Evolutionary conservation across 2,113 vertebrate genomes (phyloP), one percentile per base, ranked within the genome.

Genomic region (Plestiodon gilberti): DNA sequence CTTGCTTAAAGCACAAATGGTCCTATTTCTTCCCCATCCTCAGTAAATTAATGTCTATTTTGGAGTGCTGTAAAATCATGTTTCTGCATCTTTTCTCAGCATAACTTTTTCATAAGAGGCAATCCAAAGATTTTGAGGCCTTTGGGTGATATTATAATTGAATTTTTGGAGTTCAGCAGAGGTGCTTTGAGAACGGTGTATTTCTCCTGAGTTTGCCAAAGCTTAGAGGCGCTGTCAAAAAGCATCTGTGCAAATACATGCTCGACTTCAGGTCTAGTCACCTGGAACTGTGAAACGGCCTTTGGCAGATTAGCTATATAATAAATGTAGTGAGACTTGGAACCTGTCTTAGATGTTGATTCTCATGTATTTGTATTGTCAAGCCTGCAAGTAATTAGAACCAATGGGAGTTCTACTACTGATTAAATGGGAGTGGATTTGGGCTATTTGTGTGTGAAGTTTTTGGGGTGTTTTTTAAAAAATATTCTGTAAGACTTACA

Each of bases 251-350:
- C 30, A 88, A 84, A 40, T 86, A 7, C 0, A 2, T 70, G 35
- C 10, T 23, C 20, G 65, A 14, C 84, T 81, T 90, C 59, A 78
- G n/a, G 22, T 85, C 90, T 82, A 28, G 67, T 87, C 64, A 78
- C 73, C 8, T 15, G 30, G 62, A 20, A 52, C 83, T 5, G 48
- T 71, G 14, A 17, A 33, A 28, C 87, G 48, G 90, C 35, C 75
- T 70, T 84, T 52, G 40, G 61, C 57, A 84, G 61, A 76, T 52
- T 43, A 64, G 73, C 71, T 33, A 30, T 48, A 33, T 48, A 83
- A 69, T 71, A 71, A 38, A 76, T 64, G 30, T n/a, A 5, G 15
- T 64, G 40, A 20, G 57, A 84, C 71, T 84, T 76, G 59, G 7
- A 48, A 30, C n/a, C 11, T 43, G 11, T 75, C 57, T 76, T 83